These are phyloP conservation scores for Pipistrellus kuhlii DNA, from an alignment of 2,797 vertebrate species.

Conservation along the genomic window DNA sequence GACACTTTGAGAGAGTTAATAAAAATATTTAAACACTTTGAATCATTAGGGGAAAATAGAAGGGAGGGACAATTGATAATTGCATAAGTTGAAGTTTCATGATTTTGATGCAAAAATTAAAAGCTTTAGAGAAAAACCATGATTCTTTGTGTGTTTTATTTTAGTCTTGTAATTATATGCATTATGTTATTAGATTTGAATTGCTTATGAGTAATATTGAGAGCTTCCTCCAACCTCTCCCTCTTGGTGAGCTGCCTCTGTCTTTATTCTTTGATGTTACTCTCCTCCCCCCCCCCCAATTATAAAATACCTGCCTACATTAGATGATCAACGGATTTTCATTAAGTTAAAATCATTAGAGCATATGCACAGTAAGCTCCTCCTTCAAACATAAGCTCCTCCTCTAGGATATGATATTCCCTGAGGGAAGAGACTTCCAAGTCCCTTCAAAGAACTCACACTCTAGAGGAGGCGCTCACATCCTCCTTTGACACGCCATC, in stretches of 20 bases:
- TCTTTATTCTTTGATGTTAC: neutral
- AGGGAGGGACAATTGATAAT: neutral
- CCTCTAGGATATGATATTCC: neutral
- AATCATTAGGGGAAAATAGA: slow-evolving; percentile 28
- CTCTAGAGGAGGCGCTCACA: neutral
- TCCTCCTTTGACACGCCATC: neutral
- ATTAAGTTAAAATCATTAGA: slow-evolving; percentile 32
- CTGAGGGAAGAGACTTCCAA: neutral
- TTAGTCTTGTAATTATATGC: slow-evolving; percentile 43
- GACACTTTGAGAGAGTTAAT: slow-evolving; percentile 49
- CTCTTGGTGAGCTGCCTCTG: neutral
- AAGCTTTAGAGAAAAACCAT: neutral
- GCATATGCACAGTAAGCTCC: neutral
- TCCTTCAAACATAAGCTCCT: neutral
- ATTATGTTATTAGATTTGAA: slow-evolving; percentile 13
- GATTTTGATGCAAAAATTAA: slow-evolving; percentile 35
- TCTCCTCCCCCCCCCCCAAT: too few species aligned
- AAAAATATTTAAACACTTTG: slow-evolving; percentile 38
- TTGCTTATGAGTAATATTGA: slow-evolving; percentile 7
- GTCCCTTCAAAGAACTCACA: neutral
- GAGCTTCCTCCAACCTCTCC: neutral
- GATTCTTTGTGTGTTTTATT: slow-evolving; percentile 27
- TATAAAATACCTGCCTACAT: neutral
- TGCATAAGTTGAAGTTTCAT: neutral
- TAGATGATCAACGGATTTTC: neutral